Conservation (phyloP, 92 coral and sea anemone genomes). For the Nematostella vectensis region DNA sequence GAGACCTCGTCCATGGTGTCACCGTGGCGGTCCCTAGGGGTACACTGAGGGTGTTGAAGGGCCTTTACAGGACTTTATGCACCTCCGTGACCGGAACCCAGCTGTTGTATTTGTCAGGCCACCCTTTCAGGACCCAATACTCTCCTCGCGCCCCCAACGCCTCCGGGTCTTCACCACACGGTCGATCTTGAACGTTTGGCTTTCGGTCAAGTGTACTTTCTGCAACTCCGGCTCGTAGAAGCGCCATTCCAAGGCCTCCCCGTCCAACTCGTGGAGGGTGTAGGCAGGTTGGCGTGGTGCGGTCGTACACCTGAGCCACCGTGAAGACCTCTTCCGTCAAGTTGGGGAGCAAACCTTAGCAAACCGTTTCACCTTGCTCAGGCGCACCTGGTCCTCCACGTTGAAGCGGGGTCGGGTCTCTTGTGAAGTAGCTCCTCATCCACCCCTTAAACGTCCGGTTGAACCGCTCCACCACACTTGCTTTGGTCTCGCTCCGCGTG, state of each 20-base stretch:
- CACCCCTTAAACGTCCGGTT: slow-evolving; percentile 25
- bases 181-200: too few relatives aligned
- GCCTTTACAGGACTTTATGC: too few relatives aligned
- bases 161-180: too few relatives aligned
- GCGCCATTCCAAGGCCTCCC: background rate
- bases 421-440: slow-evolving; percentile 28
- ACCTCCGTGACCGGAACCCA: too few relatives aligned
- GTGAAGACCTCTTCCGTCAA: background rate
- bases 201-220: too few relatives aligned
- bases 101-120: background rate
- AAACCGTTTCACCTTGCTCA: background rate
- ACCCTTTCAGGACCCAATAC: background rate
- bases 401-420: slow-evolving; percentile 15
- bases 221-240: background rate
- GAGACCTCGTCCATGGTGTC: too few relatives aligned
- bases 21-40: too few relatives aligned
- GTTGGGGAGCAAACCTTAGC: background rate
- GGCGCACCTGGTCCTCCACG: background rate
- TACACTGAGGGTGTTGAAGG: too few relatives aligned
- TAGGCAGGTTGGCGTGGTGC: background rate
- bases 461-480: slow-evolving; percentile 19
- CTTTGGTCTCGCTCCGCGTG: slow-evolving; percentile 14
- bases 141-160: too few relatives aligned
- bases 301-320: background rate
- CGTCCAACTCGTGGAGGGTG: background rate